phyloP scores from a whole-genome alignment of 2,113 vertebrate genomes.

The Ceyx margarethae region DNA sequence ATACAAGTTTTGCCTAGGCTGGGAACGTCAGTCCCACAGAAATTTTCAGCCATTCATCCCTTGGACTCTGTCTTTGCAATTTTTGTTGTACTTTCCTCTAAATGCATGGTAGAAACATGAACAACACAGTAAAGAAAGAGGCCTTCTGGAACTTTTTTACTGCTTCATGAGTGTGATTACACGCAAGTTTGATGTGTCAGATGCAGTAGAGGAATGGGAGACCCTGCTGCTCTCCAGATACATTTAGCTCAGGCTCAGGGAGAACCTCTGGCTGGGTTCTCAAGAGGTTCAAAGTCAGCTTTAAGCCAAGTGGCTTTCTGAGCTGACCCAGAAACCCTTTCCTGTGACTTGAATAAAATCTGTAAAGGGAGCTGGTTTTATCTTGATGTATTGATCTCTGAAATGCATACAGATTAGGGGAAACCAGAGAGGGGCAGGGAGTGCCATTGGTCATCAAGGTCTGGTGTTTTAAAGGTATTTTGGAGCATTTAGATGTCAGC shows the following conservation, averaged over 20 bases:
- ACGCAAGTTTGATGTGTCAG: not conserved
- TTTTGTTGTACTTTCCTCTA: not conserved
- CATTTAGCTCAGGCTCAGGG: not conserved
- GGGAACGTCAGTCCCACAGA: not conserved
- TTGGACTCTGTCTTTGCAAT: not conserved
- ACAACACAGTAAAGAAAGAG: not conserved
- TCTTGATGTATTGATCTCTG: not conserved
- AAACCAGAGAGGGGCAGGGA: not conserved
- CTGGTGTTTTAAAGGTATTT: not conserved
- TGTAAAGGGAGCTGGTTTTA: not conserved
- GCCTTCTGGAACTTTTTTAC: not conserved
- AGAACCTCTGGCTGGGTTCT: not conserved
- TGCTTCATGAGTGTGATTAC: not conserved
- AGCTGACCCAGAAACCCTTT: not conserved
- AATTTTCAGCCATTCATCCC: not conserved
- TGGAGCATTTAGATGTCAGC: not conserved
- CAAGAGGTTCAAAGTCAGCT: not conserved
- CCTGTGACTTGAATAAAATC: not conserved
- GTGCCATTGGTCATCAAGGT: not conserved
- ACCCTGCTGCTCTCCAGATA: not conserved
- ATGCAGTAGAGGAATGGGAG: not conserved
- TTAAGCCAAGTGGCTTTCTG: not conserved
- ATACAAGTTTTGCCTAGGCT: not conserved
- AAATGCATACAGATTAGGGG: not conserved
- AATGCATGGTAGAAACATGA: not conserved